A percentile compares a stretch with the other conserved stretches of the same genome.
Conservation (phyloP, 2,888 invertebrate genomes). For the Augiades crinisus region DNA sequence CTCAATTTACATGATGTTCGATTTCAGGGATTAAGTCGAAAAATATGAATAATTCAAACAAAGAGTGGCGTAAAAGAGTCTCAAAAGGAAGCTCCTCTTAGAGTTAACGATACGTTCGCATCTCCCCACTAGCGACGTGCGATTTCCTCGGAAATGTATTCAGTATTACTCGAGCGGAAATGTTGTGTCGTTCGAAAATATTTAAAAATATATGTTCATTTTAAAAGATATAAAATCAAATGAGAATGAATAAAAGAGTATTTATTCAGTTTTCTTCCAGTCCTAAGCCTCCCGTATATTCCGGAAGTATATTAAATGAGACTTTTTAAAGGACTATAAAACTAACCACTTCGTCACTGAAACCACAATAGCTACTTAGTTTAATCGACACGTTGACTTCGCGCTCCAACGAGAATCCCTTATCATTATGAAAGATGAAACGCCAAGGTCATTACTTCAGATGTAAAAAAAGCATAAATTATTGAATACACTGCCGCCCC, state of each 20-base stretch:
- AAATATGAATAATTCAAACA: conserved; percentile 69
- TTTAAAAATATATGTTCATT: not conserved
- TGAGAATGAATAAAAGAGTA: too few species aligned
- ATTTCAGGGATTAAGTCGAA: conserved; percentile 61
- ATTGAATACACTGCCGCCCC: too few species aligned
- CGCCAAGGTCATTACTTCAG: too few species aligned
- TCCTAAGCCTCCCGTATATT: too few species aligned
- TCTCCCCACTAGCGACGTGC: conserved; percentile 29
- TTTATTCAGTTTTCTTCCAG: not conserved
- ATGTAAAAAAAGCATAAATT: too few species aligned
- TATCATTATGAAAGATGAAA: not conserved
- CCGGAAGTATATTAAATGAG: too few species aligned
- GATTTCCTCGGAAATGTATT: conserved; percentile 41
- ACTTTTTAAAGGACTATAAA: not conserved
- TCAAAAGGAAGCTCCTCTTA: conserved; percentile 68
- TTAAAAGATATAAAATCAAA: not conserved
- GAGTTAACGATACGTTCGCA: conserved; percentile 53
- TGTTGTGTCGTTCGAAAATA: not conserved
- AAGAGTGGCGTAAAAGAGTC: conserved; percentile 63
- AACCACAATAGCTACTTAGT: not conserved
- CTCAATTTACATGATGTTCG: conserved; percentile 45
- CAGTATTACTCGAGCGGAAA: conserved; percentile 2
- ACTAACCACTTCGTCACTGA: not conserved
- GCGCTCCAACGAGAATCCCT: conserved; percentile 3
- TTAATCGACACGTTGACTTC: conserved; percentile 31